Conservation (phyloP, 2,113 vertebrate species). For the Charadrius vociferus region DNA sequence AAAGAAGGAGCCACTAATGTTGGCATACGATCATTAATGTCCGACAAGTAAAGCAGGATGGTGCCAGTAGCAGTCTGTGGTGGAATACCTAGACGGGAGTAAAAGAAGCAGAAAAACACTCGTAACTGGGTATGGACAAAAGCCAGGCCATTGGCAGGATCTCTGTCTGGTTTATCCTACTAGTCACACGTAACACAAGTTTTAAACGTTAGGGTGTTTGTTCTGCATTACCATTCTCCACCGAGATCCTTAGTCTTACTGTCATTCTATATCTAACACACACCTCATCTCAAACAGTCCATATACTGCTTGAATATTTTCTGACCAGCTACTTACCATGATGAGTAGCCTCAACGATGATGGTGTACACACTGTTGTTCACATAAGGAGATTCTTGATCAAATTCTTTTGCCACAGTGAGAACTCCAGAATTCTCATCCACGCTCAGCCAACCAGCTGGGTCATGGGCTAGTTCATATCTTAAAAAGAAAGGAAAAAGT, state of each 20-base stretch:
- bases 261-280: not conserved
- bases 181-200: not conserved
- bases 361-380: slow-evolving; percentile 64
- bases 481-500: slow-evolving; percentile 18
- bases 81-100: slow-evolving; percentile 69
- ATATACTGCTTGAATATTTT: not conserved
- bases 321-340: slow-evolving; percentile 70
- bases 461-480: slow-evolving; percentile 71
- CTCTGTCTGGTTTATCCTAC: not conserved
- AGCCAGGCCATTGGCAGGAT: not conserved
- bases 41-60: slow-evolving; percentile 73
- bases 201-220: not conserved
- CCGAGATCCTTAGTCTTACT: not conserved
- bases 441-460: slow-evolving; percentile 75
- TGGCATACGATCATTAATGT: slow-evolving; percentile 77
- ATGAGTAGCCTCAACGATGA: slow-evolving; percentile 72
- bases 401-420: slow-evolving; percentile 70
- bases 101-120: not conserved
- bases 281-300: not conserved
- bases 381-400: slow-evolving; percentile 80
- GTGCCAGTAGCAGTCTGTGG: slow-evolving; percentile 73
- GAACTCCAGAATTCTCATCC: slow-evolving; percentile 72
- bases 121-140: not conserved
- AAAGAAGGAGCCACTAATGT: slow-evolving; percentile 4
- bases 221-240: not conserved